phyloP scores from a whole-genome alignment of 2,113 vertebrate genomes.

The Zeus faber region DNA sequence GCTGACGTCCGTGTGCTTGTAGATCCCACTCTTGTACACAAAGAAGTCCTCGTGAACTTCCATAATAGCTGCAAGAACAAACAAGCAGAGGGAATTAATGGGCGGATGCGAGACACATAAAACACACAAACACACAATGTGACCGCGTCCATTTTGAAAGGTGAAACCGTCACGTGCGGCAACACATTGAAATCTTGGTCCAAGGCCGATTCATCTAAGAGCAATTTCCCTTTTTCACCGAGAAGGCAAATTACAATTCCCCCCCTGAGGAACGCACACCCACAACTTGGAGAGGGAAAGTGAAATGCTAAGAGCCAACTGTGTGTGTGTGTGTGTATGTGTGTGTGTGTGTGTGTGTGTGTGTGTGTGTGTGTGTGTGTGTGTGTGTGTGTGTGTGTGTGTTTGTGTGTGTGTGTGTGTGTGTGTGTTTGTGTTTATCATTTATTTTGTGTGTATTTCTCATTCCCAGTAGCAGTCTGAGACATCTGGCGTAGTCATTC shows the following conservation, averaged over 20 bases:
- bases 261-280: conserved; percentile 14
- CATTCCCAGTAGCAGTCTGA: too few relatives aligned
- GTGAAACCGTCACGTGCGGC: not conserved
- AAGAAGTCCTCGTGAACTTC: conserved; percentile 98
- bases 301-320: not conserved
- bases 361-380: not conserved
- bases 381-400: conserved; percentile 9
- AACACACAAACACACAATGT: conserved; percentile 7
- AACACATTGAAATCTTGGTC: conserved; percentile 13
- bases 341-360: not conserved
- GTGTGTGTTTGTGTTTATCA: not conserved
- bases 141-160: not conserved
- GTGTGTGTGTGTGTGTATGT: not conserved
- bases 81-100: conserved; percentile 24
- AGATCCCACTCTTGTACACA: conserved; percentile 88
- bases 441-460: not conserved
- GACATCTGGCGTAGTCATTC: too few relatives aligned
- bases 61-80: conserved; percentile 84
- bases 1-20: conserved; percentile 85
- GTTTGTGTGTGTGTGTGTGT: not conserved
- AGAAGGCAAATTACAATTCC: conserved; percentile 10
- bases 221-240: conserved; percentile 29
- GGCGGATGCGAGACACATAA: not conserved
- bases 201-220: conserved; percentile 32
- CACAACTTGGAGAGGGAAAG: not conserved